Conservation (phyloP, 1,140 invertebrate species). For the Pseudomyrmex dendroicus region DNA sequence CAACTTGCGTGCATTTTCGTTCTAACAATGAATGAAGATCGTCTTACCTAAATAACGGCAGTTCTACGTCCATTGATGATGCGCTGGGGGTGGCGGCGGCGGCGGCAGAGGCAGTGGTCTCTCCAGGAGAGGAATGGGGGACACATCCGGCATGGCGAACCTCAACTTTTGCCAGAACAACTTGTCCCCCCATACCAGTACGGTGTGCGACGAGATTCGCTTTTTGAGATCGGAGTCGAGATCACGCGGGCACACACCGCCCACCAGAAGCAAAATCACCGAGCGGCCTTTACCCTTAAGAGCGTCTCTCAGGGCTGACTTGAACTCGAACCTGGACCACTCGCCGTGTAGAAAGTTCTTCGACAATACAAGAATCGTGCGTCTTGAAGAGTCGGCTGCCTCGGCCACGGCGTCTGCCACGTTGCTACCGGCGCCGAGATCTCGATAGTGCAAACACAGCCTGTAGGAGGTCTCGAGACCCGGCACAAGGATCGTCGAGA, state of each 20-base stretch:
- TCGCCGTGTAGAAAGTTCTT: conserved; percentile 97
- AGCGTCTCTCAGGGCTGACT: conserved; percentile 95
- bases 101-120: conserved; percentile 86
- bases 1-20: neutral
- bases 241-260: conserved; percentile 93
- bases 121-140: conserved; percentile 85
- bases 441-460: conserved; percentile 94
- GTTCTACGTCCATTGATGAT: conserved; percentile 86
- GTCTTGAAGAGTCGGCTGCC: conserved; percentile 94
- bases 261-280: conserved; percentile 94
- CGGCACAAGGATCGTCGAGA: conserved; percentile 93
- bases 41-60: conserved; percentile 70
- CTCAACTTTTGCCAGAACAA: conserved; percentile 97
- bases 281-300: conserved; percentile 92
- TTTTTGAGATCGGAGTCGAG: conserved; percentile 95
- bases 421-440: conserved; percentile 91
- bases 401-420: conserved; percentile 95
- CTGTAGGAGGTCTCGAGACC: conserved; percentile 92
- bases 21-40: conserved; percentile 5
- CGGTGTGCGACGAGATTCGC: conserved; percentile 95
- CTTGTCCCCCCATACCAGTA: conserved; percentile 96
- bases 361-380: conserved; percentile 95
- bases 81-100: conserved; percentile 77
- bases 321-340: conserved; percentile 97
- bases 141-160: conserved; percentile 94